Evolutionary conservation across 2,113 vertebrate genomes (phyloP), one percentile per base, ranked within the genome.

Genomic region (Atherinomorus stipes): DNA sequence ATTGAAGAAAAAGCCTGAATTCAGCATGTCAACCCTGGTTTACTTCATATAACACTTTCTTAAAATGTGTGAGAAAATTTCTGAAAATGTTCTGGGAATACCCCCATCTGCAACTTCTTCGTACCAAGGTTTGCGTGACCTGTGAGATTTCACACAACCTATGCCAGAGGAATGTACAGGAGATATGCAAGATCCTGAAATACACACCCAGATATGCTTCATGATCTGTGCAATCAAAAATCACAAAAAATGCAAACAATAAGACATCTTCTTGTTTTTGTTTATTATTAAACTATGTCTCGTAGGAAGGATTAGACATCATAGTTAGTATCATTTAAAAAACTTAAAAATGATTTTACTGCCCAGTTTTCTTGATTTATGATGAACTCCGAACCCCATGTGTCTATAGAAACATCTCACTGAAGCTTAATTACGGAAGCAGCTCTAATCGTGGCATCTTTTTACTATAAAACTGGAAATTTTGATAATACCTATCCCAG

Each of bases 121-220:
- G 42, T 26, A n/a, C 66, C 61, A 47, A 76, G 31, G 76, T 61
- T 80, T 79, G 84, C 70, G 60, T 90, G 84, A 87, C 65, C 62
- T 45, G 69, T 40, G 64, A 79, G 62, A 56, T 77, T 67, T 85
- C 78, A 85, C 81, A 87, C 44, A 62, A 73, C 56, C 64, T 81
- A 47, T 63, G 69, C 67, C 76, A 80, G 64, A 79, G 81, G 75
- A 88, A 86, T 85, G 82, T 74, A 72, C 63, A 77, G 49, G 50
- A 79, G 56, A 75, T 51, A 72, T 78, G 66, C 64, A 73, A 59
- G 61, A 83, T 78, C 63, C 54, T 58, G 0, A 4, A 81, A 50
- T n/a, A 80, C 89, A 91, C 88, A 77, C 81, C 86, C 83, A 74
- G 26, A 78, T 64, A 80, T 74, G 40, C 28, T 60, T 59, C 45